These are phyloP conservation scores for Actinopyga echinites DNA, from an alignment of 53 echinoderm and acorn worm species.

Conservation along the genomic window DNA sequence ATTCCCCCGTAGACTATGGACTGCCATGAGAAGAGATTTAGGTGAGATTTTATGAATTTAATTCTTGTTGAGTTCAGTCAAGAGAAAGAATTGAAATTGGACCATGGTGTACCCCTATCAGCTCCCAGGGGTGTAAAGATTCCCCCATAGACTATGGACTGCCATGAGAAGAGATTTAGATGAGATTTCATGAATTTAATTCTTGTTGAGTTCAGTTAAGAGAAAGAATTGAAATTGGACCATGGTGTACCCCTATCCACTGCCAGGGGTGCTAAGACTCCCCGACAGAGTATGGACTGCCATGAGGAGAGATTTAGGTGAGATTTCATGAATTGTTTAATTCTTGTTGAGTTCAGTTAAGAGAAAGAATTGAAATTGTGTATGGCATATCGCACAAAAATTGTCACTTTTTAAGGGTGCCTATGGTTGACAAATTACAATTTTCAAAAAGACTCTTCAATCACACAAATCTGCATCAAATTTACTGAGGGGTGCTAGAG, in stretches of 20 bases:
- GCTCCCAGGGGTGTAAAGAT: slow-evolving; percentile 70
- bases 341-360: no score
- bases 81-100: no score
- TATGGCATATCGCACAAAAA: no score
- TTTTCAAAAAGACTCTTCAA: no score
- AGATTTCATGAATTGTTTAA: neutral
- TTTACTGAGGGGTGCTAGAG: no score
- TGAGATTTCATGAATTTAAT: slow-evolving; percentile 31
- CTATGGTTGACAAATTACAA: no score
- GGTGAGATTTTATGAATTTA: slow-evolving; percentile 56
- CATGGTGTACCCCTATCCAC: slow-evolving; percentile 69
- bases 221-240: no score
- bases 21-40: slow-evolving; percentile 85
- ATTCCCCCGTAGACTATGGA: slow-evolving; percentile 91
- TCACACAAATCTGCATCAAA: no score
- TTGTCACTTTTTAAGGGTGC: no score
- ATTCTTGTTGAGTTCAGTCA: no score
- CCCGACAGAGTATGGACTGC: slow-evolving; percentile 92
- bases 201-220: no score
- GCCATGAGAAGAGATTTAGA: slow-evolving; percentile 90
- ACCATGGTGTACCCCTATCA: slow-evolving; percentile 71
- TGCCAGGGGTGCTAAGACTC: slow-evolving; percentile 78
- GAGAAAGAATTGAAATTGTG: no score
- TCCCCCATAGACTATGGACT: slow-evolving; percentile 93
- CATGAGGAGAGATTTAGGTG: slow-evolving; percentile 91